Evolutionary conservation across 2,797 vertebrate species (phyloP).

Genomic region (Acropternis orthonyx): DNA sequence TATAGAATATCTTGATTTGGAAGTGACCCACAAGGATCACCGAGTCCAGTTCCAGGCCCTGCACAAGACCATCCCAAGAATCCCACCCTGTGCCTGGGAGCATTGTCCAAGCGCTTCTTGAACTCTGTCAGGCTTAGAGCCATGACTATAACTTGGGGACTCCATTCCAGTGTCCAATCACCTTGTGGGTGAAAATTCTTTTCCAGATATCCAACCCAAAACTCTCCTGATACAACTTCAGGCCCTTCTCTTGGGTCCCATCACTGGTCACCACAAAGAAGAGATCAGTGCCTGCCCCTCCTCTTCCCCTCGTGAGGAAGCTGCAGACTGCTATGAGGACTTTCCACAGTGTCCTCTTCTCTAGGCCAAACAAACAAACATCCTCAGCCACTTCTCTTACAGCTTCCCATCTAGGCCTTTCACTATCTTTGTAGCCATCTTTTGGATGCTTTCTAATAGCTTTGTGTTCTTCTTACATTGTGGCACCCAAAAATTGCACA

Average conservation of each 20-base stretch:
- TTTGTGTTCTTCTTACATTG: background rate
- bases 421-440: background rate
- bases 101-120: background rate
- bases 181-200: fast-evolving
- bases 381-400: background rate
- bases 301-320: background rate
- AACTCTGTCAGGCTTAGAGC: background rate
- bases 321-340: too few relatives aligned
- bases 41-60: background rate
- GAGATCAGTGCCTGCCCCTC: background rate
- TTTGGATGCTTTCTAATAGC: background rate
- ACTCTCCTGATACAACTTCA: background rate
- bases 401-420: background rate
- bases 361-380: background rate
- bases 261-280: too few relatives aligned
- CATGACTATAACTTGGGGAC: background rate
- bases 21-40: background rate
- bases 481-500: background rate
- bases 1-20: background rate
- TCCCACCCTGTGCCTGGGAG: too few relatives aligned
- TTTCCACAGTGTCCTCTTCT: background rate
- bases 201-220: background rate
- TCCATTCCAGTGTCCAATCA: background rate
- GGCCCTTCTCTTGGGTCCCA: too few relatives aligned
- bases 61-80: background rate